Evolutionary conservation across 2,113 vertebrate genomes (phyloP).

Genomic region (Sterrhoptilus dennistouni): DNA sequence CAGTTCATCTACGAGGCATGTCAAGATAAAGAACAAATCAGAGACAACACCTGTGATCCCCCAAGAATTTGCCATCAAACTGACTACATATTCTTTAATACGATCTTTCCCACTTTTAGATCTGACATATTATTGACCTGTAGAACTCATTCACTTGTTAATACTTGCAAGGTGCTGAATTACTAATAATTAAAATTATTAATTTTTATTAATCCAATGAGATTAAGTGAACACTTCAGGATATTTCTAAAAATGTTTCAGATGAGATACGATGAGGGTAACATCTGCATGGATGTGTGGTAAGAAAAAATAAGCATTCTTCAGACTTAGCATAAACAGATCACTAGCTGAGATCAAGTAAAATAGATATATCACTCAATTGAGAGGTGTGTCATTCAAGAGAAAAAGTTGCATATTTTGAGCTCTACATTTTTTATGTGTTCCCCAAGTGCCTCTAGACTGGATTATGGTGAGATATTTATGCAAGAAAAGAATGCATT

Average conservation of each 20-base stretch:
- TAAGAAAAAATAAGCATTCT: background rate
- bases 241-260: background rate
- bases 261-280: background rate
- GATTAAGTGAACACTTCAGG: background rate
- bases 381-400: background rate
- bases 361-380: background rate
- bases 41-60: background rate
- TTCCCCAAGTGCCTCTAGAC: background rate
- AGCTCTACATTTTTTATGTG: background rate
- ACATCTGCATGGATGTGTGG: background rate
- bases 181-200: background rate
- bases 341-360: background rate
- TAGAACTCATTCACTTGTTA: background rate
- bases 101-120: background rate
- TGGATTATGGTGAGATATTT: background rate
- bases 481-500: background rate
- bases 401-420: background rate
- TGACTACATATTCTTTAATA: background rate
- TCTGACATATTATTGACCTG: background rate
- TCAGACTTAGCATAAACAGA: background rate
- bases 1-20: background rate
- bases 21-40: constrained; percentile 42
- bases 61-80: background rate
- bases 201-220: background rate
- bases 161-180: background rate